Conservation (phyloP, 1,140 invertebrate genomes). For the Heliothis virescens region DNA sequence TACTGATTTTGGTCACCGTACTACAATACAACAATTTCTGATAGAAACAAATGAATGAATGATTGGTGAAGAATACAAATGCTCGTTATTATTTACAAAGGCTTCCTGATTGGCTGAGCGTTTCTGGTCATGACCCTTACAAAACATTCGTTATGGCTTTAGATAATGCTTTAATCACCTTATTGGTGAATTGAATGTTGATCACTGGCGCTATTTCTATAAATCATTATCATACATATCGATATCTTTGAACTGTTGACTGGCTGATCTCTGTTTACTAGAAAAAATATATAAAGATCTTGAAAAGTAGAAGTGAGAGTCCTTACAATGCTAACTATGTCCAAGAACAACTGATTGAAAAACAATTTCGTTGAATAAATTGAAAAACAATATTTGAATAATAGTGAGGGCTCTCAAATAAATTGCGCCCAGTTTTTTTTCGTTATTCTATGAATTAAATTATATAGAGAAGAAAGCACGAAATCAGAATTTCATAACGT, state of each 20-base stretch:
- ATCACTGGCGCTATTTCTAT: too few relatives aligned
- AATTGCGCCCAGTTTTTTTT: neutral
- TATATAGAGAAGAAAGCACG: too few relatives aligned
- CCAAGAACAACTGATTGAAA: constrained; percentile 3
- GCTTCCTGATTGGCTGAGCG: neutral
- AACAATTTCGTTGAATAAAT: constrained; percentile 6
- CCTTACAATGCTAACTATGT: neutral
- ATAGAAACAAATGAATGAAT: neutral
- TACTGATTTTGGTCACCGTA: neutral
- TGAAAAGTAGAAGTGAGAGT: too few relatives aligned
- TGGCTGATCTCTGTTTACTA: too few relatives aligned
- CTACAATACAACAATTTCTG: neutral
- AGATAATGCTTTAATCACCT: constrained; percentile 6
- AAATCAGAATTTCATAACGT: too few relatives aligned
- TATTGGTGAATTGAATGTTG: neutral
- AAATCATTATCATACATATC: too few relatives aligned
- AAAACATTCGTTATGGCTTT: neutral
- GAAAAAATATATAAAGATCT: too few relatives aligned
- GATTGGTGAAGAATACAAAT: neutral
- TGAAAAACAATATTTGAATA: constrained; percentile 5
- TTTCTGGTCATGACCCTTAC: neutral
- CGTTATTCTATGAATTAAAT: neutral
- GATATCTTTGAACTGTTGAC: too few relatives aligned
- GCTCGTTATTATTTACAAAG: neutral
- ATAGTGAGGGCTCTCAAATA: neutral